Percentiles rank a stretch among this genome's conserved stretches.
Conservation (phyloP, 2,113 vertebrate species). For the Cynoglossus semilaevis region DNA sequence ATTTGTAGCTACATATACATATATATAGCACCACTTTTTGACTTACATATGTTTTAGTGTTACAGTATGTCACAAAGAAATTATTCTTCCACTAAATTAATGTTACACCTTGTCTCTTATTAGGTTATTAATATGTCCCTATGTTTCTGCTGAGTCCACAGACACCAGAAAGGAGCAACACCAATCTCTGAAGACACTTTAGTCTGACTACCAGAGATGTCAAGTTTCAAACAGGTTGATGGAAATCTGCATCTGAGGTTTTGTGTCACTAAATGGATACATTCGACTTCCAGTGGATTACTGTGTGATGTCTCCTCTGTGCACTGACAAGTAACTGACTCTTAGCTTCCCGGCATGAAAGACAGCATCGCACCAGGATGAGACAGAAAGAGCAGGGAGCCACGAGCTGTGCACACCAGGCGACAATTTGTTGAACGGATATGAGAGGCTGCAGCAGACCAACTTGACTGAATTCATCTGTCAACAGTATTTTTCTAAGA, state of each 20-base stretch:
- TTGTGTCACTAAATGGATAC: not conserved
- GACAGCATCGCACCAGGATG: conserved; percentile 12
- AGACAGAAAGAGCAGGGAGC: not conserved
- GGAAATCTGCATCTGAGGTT: not conserved
- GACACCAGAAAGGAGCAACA: too few species aligned
- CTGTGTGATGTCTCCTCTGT: not conserved
- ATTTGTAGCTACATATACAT: too few species aligned
- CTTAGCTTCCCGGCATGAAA: conserved; percentile 11
- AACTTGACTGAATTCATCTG: conserved; percentile 26
- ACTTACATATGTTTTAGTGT: too few species aligned
- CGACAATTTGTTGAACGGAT: conserved; percentile 23
- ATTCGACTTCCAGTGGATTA: not conserved
- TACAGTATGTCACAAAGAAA: too few species aligned
- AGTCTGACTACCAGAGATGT: too few species aligned
- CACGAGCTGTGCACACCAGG: conserved; percentile 6
- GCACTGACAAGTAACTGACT: conserved; percentile 1
- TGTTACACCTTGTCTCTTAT: too few species aligned
- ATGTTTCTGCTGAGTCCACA: too few species aligned
- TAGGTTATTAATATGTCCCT: too few species aligned
- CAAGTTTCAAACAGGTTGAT: not conserved
- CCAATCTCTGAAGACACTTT: too few species aligned
- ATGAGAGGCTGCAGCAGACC: conserved; percentile 15
- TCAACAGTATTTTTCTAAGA: conserved; percentile 27
- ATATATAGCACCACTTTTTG: too few species aligned
- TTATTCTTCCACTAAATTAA: too few species aligned